Percentiles rank a stretch among this genome's conserved stretches.
These are phyloP conservation scores for Tinea semifulvella DNA, from an alignment of 2,888 invertebrate species.

Conservation along the genomic window DNA sequence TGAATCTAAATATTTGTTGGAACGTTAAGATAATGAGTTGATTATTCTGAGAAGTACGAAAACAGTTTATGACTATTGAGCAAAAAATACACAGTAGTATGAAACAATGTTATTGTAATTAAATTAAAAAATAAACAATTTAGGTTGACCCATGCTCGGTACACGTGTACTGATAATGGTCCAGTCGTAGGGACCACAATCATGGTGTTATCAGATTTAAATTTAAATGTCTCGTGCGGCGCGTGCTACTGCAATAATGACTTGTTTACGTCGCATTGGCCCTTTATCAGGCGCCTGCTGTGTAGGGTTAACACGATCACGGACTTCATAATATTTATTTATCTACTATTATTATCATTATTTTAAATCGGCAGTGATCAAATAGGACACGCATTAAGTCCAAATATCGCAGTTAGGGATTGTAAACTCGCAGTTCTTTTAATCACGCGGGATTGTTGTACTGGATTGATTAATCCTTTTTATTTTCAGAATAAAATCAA, in stretches of 20 bases:
- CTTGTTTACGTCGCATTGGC: conserved; percentile 27
- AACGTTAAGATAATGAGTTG: no score
- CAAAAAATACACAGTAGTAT: no score
- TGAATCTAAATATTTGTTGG: no score
- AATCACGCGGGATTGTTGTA: no score
- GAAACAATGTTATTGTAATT: not conserved
- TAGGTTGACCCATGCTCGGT: conserved; percentile 5
- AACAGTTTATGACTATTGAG: no score
- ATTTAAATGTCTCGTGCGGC: conserved; percentile 10
- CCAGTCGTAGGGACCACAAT: not conserved
- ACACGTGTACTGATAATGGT: conserved; percentile 12
- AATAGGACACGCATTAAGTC: not conserved
- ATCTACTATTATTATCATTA: not conserved
- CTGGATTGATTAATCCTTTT: no score
- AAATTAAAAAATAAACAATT: conserved; percentile 3
- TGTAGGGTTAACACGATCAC: conserved; percentile 28
- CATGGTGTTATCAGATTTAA: conserved; percentile 9
- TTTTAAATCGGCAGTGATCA: not conserved
- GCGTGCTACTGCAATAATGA: conserved; percentile 15
- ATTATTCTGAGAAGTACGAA: no score
- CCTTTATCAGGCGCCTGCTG: conserved; percentile 28
- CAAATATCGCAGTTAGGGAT: no score
- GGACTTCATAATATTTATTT: not conserved
- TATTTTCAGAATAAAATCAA: no score
- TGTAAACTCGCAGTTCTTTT: no score